Evolutionary conservation across 2,797 vertebrate species (phyloP), one percentile per base, ranked within the genome.

Genomic region (Anisognathus igniventris): DNA sequence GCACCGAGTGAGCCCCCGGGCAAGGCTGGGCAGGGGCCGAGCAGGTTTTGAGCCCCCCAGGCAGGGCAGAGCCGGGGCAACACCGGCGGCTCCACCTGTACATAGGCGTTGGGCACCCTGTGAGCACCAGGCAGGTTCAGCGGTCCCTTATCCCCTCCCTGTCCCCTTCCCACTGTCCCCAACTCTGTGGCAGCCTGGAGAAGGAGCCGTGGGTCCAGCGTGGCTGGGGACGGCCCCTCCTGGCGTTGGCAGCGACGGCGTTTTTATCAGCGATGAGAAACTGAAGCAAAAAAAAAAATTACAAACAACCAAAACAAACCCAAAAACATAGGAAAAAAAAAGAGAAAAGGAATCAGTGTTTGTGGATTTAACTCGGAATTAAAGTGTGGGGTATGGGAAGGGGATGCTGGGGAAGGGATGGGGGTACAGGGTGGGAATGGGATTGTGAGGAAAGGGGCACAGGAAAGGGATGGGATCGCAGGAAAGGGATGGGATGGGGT

Each of bases 51-150:
- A 27, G 84, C 90, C 85, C 73, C 68, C 93, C 10, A 4, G 88
- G 84, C 65, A 62, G 92, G 61, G 90, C 93, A 85, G 95, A 70
- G 70, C 57, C 0, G 0, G 44, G 33, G 50, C 44, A 0, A 2
- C 1, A 2, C 33, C 1, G 0, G 60, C 0, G 1, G 95, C 87
- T 96, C 95, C 92, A 25, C 95, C 97, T 97, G 96, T 96, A 77
- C 96, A 76, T 96, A 88, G 97, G 96, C 58, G 35, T 94, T 74
- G 67, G 96, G 96, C 92, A 93, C 80, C 87, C 93, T 93, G 95
- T 31, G 75, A 91, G 92, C 90, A 82, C 92, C 87, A 77, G 96
- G 89, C 64, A n/a, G 86, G 94, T 77, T 90, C 39, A 54, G 64
- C 0, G 0, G 64, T 78, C 90, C 91, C 78, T 67, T 30, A 24